A percentile compares a stretch with the other conserved stretches of the same genome.
These are phyloP conservation scores for Hippopotamus amphibius DNA, from an alignment of 2,113 vertebrate genomes.

Conservation along the genomic window DNA sequence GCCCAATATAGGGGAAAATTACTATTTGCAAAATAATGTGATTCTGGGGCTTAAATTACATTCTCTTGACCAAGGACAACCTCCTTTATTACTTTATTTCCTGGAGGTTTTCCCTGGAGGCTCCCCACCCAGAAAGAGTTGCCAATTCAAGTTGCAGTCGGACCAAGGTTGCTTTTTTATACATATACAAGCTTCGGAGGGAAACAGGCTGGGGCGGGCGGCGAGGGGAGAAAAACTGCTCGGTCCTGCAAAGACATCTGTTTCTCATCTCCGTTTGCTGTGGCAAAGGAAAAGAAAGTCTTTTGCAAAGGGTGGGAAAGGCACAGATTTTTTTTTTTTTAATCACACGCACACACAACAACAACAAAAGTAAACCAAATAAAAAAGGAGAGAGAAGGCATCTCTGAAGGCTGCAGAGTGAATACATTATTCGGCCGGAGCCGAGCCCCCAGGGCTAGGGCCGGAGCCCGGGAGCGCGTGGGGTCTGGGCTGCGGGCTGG, in stretches of 20 bases:
- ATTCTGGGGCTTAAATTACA: background rate
- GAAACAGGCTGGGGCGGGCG: constrained; percentile 40
- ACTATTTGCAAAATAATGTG: constrained; percentile 59
- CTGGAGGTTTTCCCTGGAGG: constrained; percentile 51
- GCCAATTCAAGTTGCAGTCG: constrained; percentile 60
- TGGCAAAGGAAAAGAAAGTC: constrained; percentile 77
- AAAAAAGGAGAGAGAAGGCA: background rate
- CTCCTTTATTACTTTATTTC: constrained; percentile 36
- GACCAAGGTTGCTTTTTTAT: constrained; percentile 45
- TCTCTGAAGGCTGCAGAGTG: constrained; percentile 60
- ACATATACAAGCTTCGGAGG: constrained; percentile 16
- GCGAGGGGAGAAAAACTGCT: constrained; percentile 9
- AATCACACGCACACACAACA: constrained; percentile 63
- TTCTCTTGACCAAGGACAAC: constrained; percentile 43
- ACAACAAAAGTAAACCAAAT: constrained; percentile 70
- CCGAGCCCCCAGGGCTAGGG: constrained; percentile 57
- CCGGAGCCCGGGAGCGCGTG: constrained; percentile 73
- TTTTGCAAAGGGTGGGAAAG: constrained; percentile 78
- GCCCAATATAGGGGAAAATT: constrained; percentile 19
- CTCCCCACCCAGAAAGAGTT: constrained; percentile 58
- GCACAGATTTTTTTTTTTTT: constrained; percentile 45
- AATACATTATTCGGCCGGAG: background rate
- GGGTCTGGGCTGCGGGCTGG: constrained; percentile 73
- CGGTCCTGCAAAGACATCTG: constrained; percentile 77
- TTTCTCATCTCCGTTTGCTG: constrained; percentile 79